These are phyloP conservation scores for Sardina pilchardus DNA, from an alignment of 2,113 vertebrate genomes.

Conservation along the genomic window DNA sequence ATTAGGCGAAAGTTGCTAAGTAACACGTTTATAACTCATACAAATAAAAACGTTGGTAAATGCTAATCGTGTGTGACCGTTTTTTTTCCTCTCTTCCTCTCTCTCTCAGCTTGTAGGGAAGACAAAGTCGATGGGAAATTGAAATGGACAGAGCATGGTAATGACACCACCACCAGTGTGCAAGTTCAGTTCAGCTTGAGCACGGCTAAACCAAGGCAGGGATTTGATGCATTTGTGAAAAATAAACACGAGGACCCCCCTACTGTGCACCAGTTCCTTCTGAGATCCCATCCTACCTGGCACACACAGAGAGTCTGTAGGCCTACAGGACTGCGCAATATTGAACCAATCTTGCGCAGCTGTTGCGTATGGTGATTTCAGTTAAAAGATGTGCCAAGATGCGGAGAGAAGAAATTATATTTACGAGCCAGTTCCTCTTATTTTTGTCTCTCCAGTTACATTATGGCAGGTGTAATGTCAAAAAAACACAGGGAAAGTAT, in stretches of 20 bases:
- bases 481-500: slow-evolving; percentile 50
- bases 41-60: slow-evolving; percentile 68
- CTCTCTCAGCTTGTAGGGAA: slow-evolving; percentile 10
- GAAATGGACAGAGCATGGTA: slow-evolving; percentile 12
- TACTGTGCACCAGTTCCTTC: not conserved
- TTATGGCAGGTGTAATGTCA: slow-evolving; percentile 70
- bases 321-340: not conserved
- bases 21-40: slow-evolving; percentile 62
- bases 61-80: slow-evolving; percentile 61
- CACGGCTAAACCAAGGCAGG: slow-evolving; percentile 3
- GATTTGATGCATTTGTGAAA: slow-evolving; percentile 20
- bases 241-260: not conserved
- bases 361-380: not conserved
- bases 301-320: not conserved
- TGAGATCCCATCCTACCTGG: not conserved
- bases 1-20: slow-evolving; percentile 60
- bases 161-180: slow-evolving; percentile 41
- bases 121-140: slow-evolving; percentile 38
- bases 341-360: not conserved
- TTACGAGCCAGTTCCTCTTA: slow-evolving; percentile 52
- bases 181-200: slow-evolving; percentile 33
- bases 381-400: not conserved
- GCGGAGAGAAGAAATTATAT: slow-evolving; percentile 44
- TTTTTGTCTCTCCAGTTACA: slow-evolving; percentile 52
- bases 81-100: slow-evolving; percentile 44